A percentile compares a stretch with the other conserved stretches of the same genome.
These are phyloP conservation scores for Ganaspis brasiliensis DNA, from an alignment of 2,888 invertebrate species.

Conservation along the genomic window DNA sequence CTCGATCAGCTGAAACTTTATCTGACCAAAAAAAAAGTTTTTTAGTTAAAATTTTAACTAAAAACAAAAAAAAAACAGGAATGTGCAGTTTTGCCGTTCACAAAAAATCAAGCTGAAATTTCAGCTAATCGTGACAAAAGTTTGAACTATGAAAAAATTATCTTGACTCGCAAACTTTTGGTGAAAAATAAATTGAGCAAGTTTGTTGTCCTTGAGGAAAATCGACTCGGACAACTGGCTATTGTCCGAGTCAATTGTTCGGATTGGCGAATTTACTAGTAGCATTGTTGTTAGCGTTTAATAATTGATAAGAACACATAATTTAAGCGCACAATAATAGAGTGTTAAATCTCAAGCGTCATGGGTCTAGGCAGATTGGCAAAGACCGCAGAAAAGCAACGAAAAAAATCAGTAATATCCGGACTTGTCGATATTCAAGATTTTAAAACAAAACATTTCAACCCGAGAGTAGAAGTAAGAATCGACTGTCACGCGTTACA, in stretches of 20 bases:
- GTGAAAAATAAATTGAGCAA: background rate
- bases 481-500: conserved; percentile 40
- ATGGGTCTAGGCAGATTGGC: conserved; percentile 1
- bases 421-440: conserved; percentile 11
- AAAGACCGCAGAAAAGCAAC: conserved; percentile 8
- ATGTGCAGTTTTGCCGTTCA: too few species aligned
- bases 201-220: background rate
- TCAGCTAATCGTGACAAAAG: too few species aligned
- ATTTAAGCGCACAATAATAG: conserved; percentile 30
- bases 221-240: background rate
- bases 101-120: too few species aligned
- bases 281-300: conserved; percentile 37
- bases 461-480: conserved; percentile 38
- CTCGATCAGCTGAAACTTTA: too few species aligned
- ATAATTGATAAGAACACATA: conserved; percentile 36
- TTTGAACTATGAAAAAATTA: too few species aligned
- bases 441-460: conserved; percentile 16
- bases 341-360: conserved; percentile 35
- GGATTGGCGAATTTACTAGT: conserved; percentile 23
- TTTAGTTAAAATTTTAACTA: too few species aligned
- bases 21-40: too few species aligned
- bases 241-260: background rate
- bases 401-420: conserved; percentile 12
- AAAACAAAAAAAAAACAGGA: too few species aligned
- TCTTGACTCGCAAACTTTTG: too few species aligned